Conservation (phyloP, 2,113 vertebrate species). For the Dasyprocta punctata region DNA sequence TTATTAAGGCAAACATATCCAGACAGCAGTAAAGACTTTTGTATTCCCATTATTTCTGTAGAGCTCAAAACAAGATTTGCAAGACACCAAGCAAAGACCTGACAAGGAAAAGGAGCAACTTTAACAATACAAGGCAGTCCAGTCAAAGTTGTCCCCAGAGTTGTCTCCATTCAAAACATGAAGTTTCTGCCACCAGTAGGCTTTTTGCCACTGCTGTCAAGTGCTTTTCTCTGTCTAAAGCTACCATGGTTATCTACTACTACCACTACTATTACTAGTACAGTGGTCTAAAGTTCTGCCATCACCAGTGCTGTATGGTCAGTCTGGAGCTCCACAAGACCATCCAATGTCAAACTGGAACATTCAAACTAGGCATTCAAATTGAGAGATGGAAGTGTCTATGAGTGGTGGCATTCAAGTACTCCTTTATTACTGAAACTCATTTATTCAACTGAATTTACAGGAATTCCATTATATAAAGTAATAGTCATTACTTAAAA, state of each 20-base stretch:
- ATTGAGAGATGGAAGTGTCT: neutral
- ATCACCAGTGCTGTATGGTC: rapidly evolving
- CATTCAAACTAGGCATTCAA: neutral
- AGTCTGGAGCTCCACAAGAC: neutral
- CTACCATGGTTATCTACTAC: neutral
- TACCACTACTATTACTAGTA: no score
- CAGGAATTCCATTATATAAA: neutral
- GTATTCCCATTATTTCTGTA: constrained; percentile 65
- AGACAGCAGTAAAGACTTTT: constrained; percentile 1
- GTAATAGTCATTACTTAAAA: neutral
- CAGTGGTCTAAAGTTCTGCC: neutral
- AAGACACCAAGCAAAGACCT: constrained; percentile 28
- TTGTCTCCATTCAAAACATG: neutral
- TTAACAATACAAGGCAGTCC: neutral
- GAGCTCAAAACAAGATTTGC: constrained; percentile 68
- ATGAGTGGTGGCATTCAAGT: neutral
- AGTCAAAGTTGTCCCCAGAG: neutral
- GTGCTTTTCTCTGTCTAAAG: neutral
- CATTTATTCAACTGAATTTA: constrained; percentile 18
- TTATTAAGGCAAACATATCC: constrained; percentile 33
- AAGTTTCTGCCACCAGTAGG: neutral
- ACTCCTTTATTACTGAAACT: neutral
- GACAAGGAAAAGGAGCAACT: neutral
- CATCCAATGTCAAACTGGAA: neutral
- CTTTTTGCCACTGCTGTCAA: neutral